Evolutionary conservation across 1,140 invertebrate genomes (phyloP), one percentile per base, ranked within the genome.

Genomic region (Anoplophora glabripennis): DNA sequence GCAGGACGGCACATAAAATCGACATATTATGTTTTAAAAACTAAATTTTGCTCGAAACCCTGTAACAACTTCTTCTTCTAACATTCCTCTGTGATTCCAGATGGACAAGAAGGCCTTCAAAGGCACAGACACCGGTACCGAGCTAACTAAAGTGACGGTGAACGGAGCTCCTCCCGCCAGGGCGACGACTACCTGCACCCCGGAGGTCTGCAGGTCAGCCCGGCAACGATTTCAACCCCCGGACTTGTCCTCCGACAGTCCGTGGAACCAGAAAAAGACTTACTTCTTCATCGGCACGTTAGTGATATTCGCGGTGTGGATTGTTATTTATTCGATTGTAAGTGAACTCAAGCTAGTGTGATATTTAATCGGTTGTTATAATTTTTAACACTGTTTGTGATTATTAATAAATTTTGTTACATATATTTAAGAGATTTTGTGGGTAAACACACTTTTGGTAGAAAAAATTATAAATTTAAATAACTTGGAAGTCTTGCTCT

Each of bases 211-310:
- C 51, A 58, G 68, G 53, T 51, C 63, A 7, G 70, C 71, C 10
- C 60, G 73, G 48, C 69, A 67, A 42, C 62, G 63, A 34, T 72
- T 66, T 44, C 66, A 64, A 44, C 65, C 71, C 1, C 69, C 71
- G 3, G 68, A 75, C 57, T 56, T 75, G n/a, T 60, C 66, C 3
- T 76, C 77, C 37, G 78, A 79, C 47, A 79, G 75, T 48, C 79
- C 80, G 1, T 81, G 80, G 80, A 77, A 81, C 42, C 61, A 65
- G 3, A 72, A 76, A 5, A 82, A 81, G 57, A 80, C 79, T 0
- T 63, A 78, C 34, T 80, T 80, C 59, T 72, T 82, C 8, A 52
- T 81, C 7, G 70, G 65, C 4, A 72, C 76, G 1, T 74, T 82
- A 54, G 65, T 76, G 10, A 69, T 78, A 0, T 63, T 82, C 0